Evolutionary conservation across 1,140 invertebrate genomes (phyloP).

Genomic region (Saccostrea echinata): DNA sequence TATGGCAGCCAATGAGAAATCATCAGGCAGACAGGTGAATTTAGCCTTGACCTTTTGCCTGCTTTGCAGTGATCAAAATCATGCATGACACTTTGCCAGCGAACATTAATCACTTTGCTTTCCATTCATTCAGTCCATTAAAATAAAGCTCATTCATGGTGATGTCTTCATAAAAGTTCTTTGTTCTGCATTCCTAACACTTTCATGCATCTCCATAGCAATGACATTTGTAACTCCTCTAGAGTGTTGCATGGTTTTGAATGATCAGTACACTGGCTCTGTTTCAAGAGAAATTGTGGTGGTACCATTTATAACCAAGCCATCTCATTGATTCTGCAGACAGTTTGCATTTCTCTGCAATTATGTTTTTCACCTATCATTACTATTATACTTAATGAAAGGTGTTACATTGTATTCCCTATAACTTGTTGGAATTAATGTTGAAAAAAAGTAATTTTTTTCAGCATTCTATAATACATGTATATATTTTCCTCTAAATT

Average conservation of each 20-base stretch:
- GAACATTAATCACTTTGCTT: neutral
- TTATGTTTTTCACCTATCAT: no score
- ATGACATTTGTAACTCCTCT: neutral
- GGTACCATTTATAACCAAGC: no score
- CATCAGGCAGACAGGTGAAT: neutral
- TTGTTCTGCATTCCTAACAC: neutral
- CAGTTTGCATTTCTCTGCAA: no score
- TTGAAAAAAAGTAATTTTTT: no score
- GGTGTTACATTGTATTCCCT: no score
- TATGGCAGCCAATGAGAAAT: neutral
- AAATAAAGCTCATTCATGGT: neutral
- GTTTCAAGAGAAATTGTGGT: neutral
- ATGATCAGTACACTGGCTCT: neutral
- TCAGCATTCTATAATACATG: no score
- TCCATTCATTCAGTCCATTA: neutral
- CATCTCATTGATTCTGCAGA: no score
- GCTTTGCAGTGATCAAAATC: neutral
- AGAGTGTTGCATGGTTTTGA: neutral
- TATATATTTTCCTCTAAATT: no score
- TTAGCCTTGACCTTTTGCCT: neutral
- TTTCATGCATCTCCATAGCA: neutral
- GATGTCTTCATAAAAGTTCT: neutral
- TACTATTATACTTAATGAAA: no score
- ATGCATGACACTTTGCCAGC: neutral
- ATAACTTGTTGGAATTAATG: no score